Evolutionary conservation across 2,113 vertebrate species (phyloP).

Genomic region (Gambusia affinis): DNA sequence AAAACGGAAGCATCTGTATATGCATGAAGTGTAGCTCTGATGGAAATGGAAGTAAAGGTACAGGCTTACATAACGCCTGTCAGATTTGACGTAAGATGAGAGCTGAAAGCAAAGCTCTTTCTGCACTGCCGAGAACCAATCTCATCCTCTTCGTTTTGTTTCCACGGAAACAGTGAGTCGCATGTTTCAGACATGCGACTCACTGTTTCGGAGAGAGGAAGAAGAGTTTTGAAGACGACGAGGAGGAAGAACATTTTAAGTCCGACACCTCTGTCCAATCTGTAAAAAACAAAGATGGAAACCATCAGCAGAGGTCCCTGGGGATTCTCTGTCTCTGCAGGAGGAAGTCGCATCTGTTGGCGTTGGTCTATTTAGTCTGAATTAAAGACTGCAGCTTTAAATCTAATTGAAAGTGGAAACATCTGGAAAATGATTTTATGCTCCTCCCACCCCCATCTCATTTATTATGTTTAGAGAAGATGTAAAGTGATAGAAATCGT

Average conservation of each 20-base stretch:
- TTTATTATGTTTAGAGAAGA: no score
- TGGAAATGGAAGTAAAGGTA: neutral
- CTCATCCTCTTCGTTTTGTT: slow-evolving; percentile 49
- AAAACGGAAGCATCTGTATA: neutral
- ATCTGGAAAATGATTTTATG: no score
- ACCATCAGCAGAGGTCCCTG: neutral
- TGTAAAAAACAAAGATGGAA: slow-evolving; percentile 36
- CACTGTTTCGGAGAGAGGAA: slow-evolving; percentile 27
- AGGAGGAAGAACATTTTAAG: slow-evolving; percentile 8
- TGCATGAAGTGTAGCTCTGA: neutral
- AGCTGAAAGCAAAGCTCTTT: slow-evolving; percentile 1
- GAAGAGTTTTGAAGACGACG: slow-evolving; percentile 28
- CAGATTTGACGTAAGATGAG: neutral
- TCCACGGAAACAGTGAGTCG: slow-evolving; percentile 59
- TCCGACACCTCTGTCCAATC: slow-evolving; percentile 21
- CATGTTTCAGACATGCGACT: slow-evolving; percentile 24
- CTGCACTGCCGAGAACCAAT: slow-evolving; percentile 27
- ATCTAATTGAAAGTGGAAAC: no score
- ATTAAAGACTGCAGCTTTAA: no score
- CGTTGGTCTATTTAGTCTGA: no score
- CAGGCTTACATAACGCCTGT: neutral
- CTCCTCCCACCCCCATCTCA: no score
- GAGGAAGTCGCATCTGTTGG: neutral
- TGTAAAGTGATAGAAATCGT: no score
- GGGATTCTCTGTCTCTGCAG: neutral